phyloP scores from a whole-genome alignment of 2,113 vertebrate genomes.

The Cyphotilapia sp. region DNA sequence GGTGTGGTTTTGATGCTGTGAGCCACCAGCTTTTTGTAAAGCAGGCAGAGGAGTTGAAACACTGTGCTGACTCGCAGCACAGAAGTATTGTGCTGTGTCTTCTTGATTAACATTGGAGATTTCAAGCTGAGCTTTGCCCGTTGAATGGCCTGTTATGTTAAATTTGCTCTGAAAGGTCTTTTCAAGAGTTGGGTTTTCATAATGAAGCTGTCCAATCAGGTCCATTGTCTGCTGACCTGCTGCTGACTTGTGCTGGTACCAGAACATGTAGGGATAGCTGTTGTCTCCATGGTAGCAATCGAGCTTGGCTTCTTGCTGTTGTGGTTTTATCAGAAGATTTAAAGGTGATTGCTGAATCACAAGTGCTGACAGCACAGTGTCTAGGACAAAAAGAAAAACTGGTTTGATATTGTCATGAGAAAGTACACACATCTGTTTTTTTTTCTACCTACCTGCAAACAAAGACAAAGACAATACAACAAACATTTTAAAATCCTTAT shows the following conservation, averaged over 20 bases:
- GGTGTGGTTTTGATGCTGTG: neutral
- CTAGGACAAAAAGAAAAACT: neutral
- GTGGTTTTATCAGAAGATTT: neutral
- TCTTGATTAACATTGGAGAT: neutral
- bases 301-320: neutral
- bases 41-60: neutral
- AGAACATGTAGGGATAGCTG: slow-evolving; percentile 22
- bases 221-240: neutral
- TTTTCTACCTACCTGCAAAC: neutral
- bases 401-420: neutral
- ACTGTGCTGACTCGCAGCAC: slow-evolving; percentile 15
- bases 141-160: slow-evolving; percentile 2
- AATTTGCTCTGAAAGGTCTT: neutral
- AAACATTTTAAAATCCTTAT: neutral
- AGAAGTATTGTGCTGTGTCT: slow-evolving; percentile 34
- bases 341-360: neutral
- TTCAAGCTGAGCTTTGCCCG: neutral
- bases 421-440: neutral
- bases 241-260: slow-evolving; percentile 3
- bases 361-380: neutral
- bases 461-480: neutral
- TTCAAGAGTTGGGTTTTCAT: neutral
- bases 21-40: neutral
- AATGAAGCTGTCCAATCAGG: slow-evolving; percentile 12
- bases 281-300: slow-evolving; percentile 19